Conservation (phyloP, 2,888 invertebrate genomes). For the Diaphora mendica region DNA sequence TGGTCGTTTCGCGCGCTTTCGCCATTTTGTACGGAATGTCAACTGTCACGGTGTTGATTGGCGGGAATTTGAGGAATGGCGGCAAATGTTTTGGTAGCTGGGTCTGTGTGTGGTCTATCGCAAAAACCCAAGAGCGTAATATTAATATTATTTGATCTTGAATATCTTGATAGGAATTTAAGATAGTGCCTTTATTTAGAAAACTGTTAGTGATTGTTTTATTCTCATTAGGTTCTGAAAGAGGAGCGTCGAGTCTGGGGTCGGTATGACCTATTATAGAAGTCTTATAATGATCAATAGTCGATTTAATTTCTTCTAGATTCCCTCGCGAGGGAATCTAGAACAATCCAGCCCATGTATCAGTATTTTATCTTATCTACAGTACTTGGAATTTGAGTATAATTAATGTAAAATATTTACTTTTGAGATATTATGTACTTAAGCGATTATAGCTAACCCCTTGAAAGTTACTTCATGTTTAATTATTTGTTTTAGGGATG, state of each 20-base stretch:
- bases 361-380: constrained; percentile 24
- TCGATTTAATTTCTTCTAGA: constrained; percentile 20
- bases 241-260: background rate
- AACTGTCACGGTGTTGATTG: constrained; percentile 70
- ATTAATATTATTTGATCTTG: constrained; percentile 37
- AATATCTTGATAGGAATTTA: constrained; percentile 33
- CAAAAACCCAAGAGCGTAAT: constrained; percentile 42
- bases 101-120: constrained; percentile 60
- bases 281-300: constrained; percentile 44
- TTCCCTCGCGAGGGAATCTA: constrained; percentile 27
- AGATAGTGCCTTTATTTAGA: constrained; percentile 23
- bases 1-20: constrained; percentile 67
- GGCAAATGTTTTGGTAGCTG: constrained; percentile 48
- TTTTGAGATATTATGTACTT: background rate
- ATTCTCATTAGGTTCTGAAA: background rate
- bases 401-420: constrained; percentile 11
- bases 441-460: background rate
- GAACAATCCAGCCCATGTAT: constrained; percentile 31
- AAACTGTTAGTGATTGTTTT: constrained; percentile 19
- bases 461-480: background rate
- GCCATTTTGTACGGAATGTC: constrained; percentile 71
- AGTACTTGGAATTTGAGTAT: constrained; percentile 1
- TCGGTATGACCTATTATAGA: constrained; percentile 39
- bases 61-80: constrained; percentile 61
- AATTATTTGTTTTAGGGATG: background rate